These are phyloP conservation scores for Drosophila paulistorum DNA, from an alignment of 1,140 invertebrate species.

Conservation along the genomic window DNA sequence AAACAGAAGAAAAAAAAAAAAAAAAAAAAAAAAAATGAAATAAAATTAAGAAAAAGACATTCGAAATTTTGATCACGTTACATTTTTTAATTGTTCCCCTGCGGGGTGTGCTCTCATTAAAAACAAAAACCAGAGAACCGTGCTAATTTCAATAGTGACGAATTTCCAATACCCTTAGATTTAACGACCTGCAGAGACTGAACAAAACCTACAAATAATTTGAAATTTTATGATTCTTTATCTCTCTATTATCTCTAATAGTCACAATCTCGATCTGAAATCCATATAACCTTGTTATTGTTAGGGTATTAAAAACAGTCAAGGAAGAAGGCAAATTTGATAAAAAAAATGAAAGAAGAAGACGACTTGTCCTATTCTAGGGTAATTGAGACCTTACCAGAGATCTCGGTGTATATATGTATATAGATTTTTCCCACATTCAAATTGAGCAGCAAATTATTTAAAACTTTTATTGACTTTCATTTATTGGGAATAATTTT, in stretches of 20 bases:
- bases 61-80: constrained; percentile 80
- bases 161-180: not conserved
- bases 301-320: not conserved
- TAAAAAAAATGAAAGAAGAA: not conserved
- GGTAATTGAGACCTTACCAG: constrained; percentile 5
- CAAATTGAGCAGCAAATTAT: constrained; percentile 60
- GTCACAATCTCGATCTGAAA: not conserved
- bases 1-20: not conserved
- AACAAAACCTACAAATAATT: too few relatives aligned
- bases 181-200: too few relatives aligned
- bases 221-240: too few relatives aligned
- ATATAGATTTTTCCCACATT: constrained; percentile 31
- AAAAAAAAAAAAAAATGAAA: not conserved
- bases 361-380: not conserved
- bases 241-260: too few relatives aligned
- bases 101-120: constrained; percentile 67
- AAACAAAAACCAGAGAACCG: constrained; percentile 22
- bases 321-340: not conserved
- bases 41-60: constrained; percentile 56
- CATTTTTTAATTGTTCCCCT: constrained; percentile 80
- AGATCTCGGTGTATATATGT: not conserved
- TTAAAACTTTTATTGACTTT: constrained; percentile 73
- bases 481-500: constrained; percentile 23
- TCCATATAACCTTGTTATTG: not conserved
- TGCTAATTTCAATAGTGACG: constrained; percentile 1